phyloP scores from a whole-genome alignment of 2,113 vertebrate genomes.

The Gobio gobio region DNA sequence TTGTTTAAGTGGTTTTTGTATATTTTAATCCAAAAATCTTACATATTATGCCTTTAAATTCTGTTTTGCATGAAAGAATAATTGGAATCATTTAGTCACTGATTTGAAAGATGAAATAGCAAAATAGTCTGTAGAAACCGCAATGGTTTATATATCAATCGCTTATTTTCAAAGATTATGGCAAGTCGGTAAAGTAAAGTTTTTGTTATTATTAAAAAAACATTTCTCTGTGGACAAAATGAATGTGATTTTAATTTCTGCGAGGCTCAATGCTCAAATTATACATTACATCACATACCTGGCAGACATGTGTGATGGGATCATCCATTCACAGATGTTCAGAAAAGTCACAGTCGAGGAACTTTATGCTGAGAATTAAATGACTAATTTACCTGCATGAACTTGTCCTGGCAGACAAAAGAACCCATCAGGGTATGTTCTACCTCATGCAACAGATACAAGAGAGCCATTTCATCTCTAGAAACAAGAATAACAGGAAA shows the following conservation, averaged over 20 bases:
- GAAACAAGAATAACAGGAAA: conserved; percentile 23
- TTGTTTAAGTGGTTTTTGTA: too few species aligned
- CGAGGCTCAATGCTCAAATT: background rate
- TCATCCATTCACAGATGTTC: background rate
- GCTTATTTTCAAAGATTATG: too few species aligned
- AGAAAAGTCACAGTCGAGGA: background rate
- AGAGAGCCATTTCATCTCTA: background rate
- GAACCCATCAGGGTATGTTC: background rate
- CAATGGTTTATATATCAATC: too few species aligned
- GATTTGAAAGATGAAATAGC: too few species aligned
- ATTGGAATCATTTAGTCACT: too few species aligned
- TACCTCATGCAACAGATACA: background rate
- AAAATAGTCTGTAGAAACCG: too few species aligned
- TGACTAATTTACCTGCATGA: conserved; percentile 1
- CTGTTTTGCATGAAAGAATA: too few species aligned
- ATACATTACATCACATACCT: background rate
- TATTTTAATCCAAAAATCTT: too few species aligned
- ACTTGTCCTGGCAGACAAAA: background rate
- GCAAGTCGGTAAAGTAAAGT: too few species aligned
- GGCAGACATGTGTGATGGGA: background rate
- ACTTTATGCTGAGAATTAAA: background rate
- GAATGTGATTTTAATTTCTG: background rate
- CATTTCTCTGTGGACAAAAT: background rate
- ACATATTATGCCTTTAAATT: too few species aligned
- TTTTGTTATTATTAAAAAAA: too few species aligned